A percentile compares a stretch with the other conserved stretches of the same genome.
Conservation (phyloP, 2,113 vertebrate genomes). For the Nipponia nippon region DNA sequence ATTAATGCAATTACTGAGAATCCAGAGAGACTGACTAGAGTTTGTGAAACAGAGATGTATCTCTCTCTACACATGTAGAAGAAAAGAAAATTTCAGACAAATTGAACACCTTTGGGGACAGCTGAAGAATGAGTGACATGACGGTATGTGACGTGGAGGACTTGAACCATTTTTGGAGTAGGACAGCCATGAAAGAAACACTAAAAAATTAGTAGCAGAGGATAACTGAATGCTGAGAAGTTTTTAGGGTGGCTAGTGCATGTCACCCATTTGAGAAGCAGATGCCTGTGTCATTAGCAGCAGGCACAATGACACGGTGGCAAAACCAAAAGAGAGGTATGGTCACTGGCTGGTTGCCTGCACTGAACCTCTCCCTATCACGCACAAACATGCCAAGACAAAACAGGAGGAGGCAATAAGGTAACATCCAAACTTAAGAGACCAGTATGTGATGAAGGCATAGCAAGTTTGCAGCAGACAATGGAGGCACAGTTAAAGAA, state of each 20-base stretch:
- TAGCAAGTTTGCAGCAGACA: not conserved
- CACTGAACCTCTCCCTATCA: not conserved
- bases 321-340: not conserved
- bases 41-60: not conserved
- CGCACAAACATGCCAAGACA: not conserved
- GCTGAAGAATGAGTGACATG: not conserved
- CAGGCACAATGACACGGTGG: not conserved
- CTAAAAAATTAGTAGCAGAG: not conserved
- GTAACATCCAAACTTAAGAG: not conserved
- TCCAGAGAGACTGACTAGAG: not conserved
- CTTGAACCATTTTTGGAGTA: not conserved
- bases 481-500: not conserved
- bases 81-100: not conserved
- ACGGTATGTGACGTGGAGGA: not conserved
- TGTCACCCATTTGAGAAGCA: not conserved
- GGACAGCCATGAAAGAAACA: not conserved
- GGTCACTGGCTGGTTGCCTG: fast-evolving
- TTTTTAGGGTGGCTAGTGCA: not conserved
- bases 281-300: not conserved
- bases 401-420: not conserved
- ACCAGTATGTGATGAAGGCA: not conserved
- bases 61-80: not conserved
- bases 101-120: not conserved
- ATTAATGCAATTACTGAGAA: not conserved
- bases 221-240: not conserved